Evolutionary conservation across 2,888 invertebrate genomes (phyloP), one percentile per base, ranked within the genome.

Genomic region (Ophioninae sp.): DNA sequence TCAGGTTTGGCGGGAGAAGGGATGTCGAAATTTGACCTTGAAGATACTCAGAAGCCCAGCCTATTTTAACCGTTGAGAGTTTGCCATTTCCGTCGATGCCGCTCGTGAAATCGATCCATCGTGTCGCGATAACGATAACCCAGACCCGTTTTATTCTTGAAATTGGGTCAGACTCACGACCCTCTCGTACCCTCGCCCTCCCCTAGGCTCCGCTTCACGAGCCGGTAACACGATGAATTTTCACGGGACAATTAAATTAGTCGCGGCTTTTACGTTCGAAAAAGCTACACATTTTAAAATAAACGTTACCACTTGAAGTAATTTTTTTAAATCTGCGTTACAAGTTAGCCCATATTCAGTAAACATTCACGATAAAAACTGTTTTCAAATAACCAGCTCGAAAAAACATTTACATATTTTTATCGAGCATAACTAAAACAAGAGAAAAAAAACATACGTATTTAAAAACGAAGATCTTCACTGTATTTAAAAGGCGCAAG

Each of bases 61-160:
- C 68, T 50, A 50, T 50, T 68, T 17, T 23, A 23, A 68, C n/a
- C 68, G 23, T 6, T 44, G 50, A n/a, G 44, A 68, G 23, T 50
- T 68, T 68, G 44, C 68, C 21, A 68, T 68, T 68, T 50, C 68
- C 68, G 50, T 68, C 50, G 68, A 44, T 30, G 68, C 30, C 30
- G 44, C 68, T 50, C 17, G 44, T 17, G 65, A 68, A 68, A 44
- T 68, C 7, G 44, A 68, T 39, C 17, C 23, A 44, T 50, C 13
- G 21, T 21, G 17, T 13, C 37, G 41, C 21, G 68, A 68, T 50
- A 68, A 44, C 44, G 68, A 44, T 44, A 68, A 44, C 20, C 41
- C 21, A 21, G 44, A 44, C 44, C 44, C 44, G 23, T 68, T 50
- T 50, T 50, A 30, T 50, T 68, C 50, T 50, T 23, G 50, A 50